Evolutionary conservation across 2,797 vertebrate species (phyloP).

Genomic region (Leptatherina wallacei): DNA sequence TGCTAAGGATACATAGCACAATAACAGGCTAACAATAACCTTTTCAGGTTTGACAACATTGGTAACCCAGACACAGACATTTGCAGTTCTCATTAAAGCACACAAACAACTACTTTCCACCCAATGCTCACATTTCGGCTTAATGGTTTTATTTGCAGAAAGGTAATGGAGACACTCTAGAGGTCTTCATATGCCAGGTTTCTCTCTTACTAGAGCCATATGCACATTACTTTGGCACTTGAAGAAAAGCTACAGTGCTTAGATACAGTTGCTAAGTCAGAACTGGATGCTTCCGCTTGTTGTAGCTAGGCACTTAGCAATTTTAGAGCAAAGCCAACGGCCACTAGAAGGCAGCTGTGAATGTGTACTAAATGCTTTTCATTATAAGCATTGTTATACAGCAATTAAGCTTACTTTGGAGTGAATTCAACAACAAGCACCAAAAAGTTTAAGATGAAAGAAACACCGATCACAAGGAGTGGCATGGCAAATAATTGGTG

Average conservation of each 20-base stretch:
- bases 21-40: neutral
- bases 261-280: slow-evolving; percentile 35
- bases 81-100: slow-evolving; percentile 1
- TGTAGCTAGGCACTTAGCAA: slow-evolving; percentile 2
- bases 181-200: slow-evolving; percentile 4
- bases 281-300: slow-evolving; percentile 24
- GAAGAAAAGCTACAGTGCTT: slow-evolving; percentile 18
- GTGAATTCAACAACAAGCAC: slow-evolving; percentile 3
- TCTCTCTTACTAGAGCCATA: neutral
- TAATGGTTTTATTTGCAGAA: slow-evolving; percentile 1
- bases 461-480: slow-evolving; percentile 19
- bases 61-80: neutral
- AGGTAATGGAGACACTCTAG: slow-evolving; percentile 4
- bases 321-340: slow-evolving; percentile 21
- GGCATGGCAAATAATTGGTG: slow-evolving; percentile 21
- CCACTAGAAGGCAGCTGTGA: slow-evolving; percentile 17
- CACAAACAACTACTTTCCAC: slow-evolving; percentile 5
- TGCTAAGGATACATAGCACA: too few relatives aligned
- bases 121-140: neutral
- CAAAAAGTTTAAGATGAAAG: slow-evolving; percentile 11
- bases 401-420: slow-evolving; percentile 14
- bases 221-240: slow-evolving; percentile 17
- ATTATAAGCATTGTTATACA: slow-evolving; percentile 11
- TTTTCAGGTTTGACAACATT: neutral
- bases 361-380: slow-evolving; percentile 6